Conservation (phyloP, 37 sponge, comb jelly and placozoan species). For the Mnemiopsis leidyi region DNA sequence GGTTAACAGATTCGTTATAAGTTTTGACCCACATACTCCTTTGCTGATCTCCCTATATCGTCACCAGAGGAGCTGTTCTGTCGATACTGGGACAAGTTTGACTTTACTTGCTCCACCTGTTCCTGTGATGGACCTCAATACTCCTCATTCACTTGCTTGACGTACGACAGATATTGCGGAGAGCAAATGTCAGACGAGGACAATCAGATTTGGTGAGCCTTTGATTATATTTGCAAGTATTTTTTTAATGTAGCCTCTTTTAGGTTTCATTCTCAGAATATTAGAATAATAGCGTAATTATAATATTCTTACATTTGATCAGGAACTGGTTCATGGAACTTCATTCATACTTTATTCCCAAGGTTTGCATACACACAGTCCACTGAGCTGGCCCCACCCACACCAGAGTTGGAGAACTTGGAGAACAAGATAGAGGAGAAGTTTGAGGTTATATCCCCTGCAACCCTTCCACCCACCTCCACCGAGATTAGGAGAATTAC, state of each 20-base stretch:
- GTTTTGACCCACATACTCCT: no score
- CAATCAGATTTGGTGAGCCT: neutral
- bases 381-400: neutral
- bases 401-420: neutral
- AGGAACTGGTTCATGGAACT: no score
- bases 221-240: no score
- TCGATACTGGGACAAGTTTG: neutral
- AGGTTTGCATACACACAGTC: neutral
- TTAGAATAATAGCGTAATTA: no score
- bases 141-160: neutral
- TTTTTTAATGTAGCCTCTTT: no score
- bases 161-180: slow-evolving; percentile 11
- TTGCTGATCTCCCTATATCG: neutral
- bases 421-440: neutral
- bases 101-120: neutral
- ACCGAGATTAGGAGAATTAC: neutral
- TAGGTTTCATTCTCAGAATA: no score
- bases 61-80: slow-evolving; percentile 2
- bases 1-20: no score
- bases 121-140: neutral
- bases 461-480: neutral
- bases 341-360: no score
- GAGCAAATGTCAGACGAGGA: neutral
- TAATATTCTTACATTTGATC: no score
- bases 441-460: neutral